A percentile compares a stretch with the other conserved stretches of the same genome.
Conservation (phyloP, 1,140 invertebrate species). For the Anastrepha obliqua region DNA sequence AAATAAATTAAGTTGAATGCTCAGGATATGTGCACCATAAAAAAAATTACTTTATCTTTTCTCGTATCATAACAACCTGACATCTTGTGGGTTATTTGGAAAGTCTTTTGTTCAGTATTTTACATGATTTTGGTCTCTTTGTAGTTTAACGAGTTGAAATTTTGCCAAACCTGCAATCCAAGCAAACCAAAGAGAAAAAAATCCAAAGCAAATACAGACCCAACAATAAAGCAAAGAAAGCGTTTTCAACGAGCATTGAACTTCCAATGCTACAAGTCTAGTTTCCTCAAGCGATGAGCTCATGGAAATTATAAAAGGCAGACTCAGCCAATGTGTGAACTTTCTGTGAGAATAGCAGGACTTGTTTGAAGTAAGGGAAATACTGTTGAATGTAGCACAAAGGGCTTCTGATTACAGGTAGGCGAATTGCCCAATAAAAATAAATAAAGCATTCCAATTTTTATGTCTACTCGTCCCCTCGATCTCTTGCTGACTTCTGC, state of each 20-base stretch:
- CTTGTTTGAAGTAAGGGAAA: background rate
- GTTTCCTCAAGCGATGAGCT: background rate
- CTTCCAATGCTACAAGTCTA: background rate
- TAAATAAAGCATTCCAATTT: background rate
- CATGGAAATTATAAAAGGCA: background rate
- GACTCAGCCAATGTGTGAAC: background rate
- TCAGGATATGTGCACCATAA: too few species aligned
- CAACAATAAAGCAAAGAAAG: constrained; percentile 7
- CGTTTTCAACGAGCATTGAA: constrained; percentile 18
- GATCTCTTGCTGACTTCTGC: background rate
- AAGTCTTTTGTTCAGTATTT: background rate
- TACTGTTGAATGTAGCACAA: background rate
- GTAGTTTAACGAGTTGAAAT: constrained; percentile 2
- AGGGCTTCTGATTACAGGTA: constrained; percentile 21
- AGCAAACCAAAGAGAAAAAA: background rate
- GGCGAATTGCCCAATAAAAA: background rate
- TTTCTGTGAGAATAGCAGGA: background rate
- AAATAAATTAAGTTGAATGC: background rate
- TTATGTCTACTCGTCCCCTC: background rate
- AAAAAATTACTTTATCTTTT: too few species aligned
- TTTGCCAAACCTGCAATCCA: background rate
- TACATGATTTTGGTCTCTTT: background rate
- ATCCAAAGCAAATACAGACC: background rate
- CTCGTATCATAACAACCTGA: background rate
- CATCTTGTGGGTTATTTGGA: background rate